These are phyloP conservation scores for Aphidoletes aphidimyza DNA, from an alignment of 2,888 invertebrate species.

Conservation along the genomic window DNA sequence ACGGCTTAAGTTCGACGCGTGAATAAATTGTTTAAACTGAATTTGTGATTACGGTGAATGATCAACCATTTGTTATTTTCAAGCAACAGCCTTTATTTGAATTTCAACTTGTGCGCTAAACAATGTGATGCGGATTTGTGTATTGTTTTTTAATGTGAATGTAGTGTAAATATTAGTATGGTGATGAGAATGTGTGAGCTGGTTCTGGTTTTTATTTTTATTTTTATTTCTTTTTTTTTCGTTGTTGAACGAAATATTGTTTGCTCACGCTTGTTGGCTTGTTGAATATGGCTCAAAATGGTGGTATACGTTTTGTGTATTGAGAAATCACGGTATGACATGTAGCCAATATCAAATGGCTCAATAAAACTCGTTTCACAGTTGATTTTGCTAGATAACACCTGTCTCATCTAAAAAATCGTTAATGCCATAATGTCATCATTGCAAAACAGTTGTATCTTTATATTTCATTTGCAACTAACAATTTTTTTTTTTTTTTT, in stretches of 20 bases:
- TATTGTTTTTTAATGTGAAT: neutral
- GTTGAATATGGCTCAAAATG: slow-evolving; percentile 4
- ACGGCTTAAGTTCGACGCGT: neutral
- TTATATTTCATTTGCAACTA: no score
- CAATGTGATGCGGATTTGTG: no score
- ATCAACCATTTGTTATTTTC: neutral
- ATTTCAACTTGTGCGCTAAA: no score
- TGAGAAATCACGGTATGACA: neutral
- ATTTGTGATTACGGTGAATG: neutral
- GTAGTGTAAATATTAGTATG: neutral
- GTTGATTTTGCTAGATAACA: no score
- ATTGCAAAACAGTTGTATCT: no score
- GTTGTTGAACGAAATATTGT: no score
- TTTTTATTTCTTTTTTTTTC: no score
- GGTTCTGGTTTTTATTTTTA: neutral
- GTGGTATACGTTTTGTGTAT: no score
- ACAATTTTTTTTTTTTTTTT: no score
- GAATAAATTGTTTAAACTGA: slow-evolving; percentile 15
- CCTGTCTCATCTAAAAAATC: no score
- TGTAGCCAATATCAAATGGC: neutral
- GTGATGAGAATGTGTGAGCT: neutral
- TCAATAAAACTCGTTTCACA: slow-evolving; percentile 12
- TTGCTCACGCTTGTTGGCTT: no score
- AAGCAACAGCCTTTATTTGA: neutral
- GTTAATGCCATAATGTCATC: no score